Conservation (phyloP, 2,797 vertebrate genomes). For the Nyctalus aviator region DNA sequence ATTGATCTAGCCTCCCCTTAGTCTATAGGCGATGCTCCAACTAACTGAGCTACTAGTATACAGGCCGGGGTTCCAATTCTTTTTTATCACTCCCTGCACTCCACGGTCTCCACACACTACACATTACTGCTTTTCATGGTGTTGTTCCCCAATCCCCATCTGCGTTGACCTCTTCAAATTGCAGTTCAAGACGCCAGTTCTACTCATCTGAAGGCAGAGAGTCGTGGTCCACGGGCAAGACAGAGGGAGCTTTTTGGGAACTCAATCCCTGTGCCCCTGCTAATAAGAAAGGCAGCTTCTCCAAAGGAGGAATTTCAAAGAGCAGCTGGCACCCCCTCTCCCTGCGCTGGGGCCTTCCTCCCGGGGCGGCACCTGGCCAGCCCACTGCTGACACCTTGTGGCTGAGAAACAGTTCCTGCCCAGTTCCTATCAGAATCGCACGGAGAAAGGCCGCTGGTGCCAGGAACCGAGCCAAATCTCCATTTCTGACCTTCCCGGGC, state of each 20-base stretch:
- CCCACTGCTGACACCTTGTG: slow-evolving; percentile 86
- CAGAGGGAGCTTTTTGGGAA: not conserved
- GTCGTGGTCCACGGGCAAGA: not conserved
- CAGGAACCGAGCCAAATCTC: not conserved
- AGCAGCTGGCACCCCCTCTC: not conserved
- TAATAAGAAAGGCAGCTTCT: not conserved
- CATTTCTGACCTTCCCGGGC: not conserved
- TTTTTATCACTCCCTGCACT: not conserved
- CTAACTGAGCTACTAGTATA: not conserved
- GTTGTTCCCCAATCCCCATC: accelerated
- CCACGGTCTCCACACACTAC: not conserved
- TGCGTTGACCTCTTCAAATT: not conserved
- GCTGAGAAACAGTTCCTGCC: not conserved
- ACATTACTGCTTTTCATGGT: not conserved
- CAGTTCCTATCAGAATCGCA: not conserved
- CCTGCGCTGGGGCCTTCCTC: not conserved
- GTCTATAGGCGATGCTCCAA: not conserved
- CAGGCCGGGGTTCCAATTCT: not conserved
- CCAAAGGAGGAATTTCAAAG: not conserved
- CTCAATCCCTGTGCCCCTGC: not conserved
- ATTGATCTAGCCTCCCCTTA: not conserved
- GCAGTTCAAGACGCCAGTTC: accelerated
- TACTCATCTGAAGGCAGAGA: not conserved
- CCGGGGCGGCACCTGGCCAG: slow-evolving; percentile 47
- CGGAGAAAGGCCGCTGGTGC: not conserved